phyloP scores from a whole-genome alignment of 2,888 invertebrate species.

The Agriopis leucophaearia region DNA sequence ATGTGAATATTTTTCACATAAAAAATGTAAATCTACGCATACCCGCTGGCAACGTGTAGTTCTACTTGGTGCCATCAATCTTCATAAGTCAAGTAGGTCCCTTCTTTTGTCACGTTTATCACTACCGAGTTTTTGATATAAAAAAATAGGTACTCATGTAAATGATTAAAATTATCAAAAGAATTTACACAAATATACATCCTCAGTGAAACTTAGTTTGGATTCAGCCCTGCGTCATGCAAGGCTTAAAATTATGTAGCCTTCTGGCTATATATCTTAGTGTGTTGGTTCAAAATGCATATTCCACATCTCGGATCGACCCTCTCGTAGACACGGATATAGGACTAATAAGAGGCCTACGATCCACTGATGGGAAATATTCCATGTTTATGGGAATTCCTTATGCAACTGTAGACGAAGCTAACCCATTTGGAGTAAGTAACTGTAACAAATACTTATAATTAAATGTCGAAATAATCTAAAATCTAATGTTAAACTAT shows the following conservation, averaged over 20 bases:
- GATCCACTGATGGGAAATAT: constrained; percentile 62
- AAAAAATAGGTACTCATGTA: neutral
- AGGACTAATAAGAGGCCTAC: constrained; percentile 63
- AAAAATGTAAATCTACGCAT: neutral
- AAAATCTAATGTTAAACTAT: neutral
- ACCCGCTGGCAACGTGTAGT: neutral
- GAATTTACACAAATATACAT: neutral
- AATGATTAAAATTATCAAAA: neutral
- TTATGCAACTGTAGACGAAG: constrained; percentile 59
- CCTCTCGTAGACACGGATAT: constrained; percentile 62
- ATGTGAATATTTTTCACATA: neutral
- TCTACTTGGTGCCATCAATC: neutral
- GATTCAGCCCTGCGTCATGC: constrained; percentile 40
- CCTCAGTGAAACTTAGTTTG: constrained; percentile 6
- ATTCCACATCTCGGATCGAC: constrained; percentile 52
- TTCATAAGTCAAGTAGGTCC: neutral
- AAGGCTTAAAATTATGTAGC: constrained; percentile 27
- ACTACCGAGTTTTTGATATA: neutral
- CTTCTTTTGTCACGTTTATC: constrained; percentile 3
- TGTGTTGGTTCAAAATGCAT: constrained; percentile 39
- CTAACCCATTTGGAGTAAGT: constrained; percentile 69
- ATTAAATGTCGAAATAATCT: too few relatives aligned
- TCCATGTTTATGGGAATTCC: constrained; percentile 72
- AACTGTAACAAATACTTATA: neutral
- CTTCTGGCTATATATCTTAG: constrained; percentile 39